A percentile compares a stretch with the other conserved stretches of the same genome.
phyloP scores from a whole-genome alignment of 37 sponge, comb jelly and placozoan species.

The Cliona cf. orientalis region DNA sequence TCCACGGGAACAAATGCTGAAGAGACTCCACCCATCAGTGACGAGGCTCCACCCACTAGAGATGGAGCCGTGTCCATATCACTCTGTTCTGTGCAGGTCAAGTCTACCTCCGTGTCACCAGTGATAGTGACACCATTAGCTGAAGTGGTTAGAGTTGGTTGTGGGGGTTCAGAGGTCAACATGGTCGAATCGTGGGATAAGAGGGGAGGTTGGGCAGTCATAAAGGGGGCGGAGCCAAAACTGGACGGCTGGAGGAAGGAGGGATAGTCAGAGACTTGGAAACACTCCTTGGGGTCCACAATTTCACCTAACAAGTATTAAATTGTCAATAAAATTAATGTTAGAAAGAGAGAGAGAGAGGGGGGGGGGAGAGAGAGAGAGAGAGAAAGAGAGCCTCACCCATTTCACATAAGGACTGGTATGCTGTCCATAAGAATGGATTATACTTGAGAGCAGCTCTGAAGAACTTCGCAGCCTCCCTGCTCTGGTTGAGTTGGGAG shows the following conservation, averaged over 20 bases:
- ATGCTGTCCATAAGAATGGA: slow-evolving; percentile 91
- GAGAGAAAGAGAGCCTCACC: slow-evolving; percentile 30
- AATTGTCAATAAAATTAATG: not conserved
- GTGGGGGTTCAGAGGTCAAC: no score
- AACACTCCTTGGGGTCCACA: slow-evolving; percentile 37
- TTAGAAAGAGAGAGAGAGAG: no score
- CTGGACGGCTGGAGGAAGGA: slow-evolving; percentile 46
- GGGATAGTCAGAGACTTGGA: slow-evolving; percentile 65
- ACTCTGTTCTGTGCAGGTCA: slow-evolving; percentile 8
- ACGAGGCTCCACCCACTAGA: no score
- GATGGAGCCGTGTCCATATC: not conserved
- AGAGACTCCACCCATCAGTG: no score
- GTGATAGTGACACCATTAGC: no score
- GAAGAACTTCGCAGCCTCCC: slow-evolving; percentile 70
- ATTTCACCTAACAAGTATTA: not conserved
- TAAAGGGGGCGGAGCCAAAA: no score
- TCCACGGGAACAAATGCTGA: not conserved
- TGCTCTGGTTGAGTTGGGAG: slow-evolving; percentile 45
- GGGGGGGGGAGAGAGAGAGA: no score
- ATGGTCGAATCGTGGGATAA: no score
- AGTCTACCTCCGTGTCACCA: no score
- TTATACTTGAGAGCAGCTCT: slow-evolving; percentile 72
- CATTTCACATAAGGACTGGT: slow-evolving; percentile 70
- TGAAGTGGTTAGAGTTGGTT: no score
- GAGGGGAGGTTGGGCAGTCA: no score